Base-by-base conservation (phyloP, 2,888 invertebrate species). In the Ichneumon xanthorius region DNA sequence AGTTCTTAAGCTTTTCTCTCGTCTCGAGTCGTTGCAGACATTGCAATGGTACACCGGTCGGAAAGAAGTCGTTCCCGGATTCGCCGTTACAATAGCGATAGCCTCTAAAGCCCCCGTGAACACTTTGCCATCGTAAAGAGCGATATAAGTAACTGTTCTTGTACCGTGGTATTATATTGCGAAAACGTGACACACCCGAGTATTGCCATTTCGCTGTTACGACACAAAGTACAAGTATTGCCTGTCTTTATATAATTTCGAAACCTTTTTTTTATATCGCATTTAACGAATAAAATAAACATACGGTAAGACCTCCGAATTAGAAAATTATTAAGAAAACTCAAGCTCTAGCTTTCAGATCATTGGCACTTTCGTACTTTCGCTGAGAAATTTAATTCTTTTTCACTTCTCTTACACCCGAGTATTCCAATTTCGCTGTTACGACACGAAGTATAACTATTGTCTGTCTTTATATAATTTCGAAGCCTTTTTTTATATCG, bases 1-100 rank as follows among this genome's bases (percentile, higher is more conserved):
- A 45, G 73, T 61, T 73, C 61, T 26, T 11, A 33, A 73, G 48
- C 45, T 61, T 61, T 45, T 73, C 30, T 58, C 73, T 61, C 73
- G 73, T 61, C 48, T 73, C 73, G 58, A 61, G 73, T 73, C 45
- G 73, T 11, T 58, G 73, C 73, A 45, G 48, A 30, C 55, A 11
- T 19, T 30, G 73, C 61, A 73, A 61, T 61, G 9, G 61, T 26
- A 45, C 30, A 14, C 26, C 26, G 40, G 61, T 45, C 73, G 73
- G 73, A 73, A 73, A 58, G 48, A 73, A 79, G 65, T 77, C 80
- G 73, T 84, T 61, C 22, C 48, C 37, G 50, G 50, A 19, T 45
- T 70, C 71, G 33, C 63, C 48, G 33, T 48, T 61, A 45, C 55
- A 30, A 61, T 63, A 5, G 48, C 19, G 33, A 16, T 1, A 11